A percentile compares a stretch with the other conserved stretches of the same genome.
Evolutionary conservation across 2,113 vertebrate species (phyloP).

Genomic region (Epinephelus moara): DNA sequence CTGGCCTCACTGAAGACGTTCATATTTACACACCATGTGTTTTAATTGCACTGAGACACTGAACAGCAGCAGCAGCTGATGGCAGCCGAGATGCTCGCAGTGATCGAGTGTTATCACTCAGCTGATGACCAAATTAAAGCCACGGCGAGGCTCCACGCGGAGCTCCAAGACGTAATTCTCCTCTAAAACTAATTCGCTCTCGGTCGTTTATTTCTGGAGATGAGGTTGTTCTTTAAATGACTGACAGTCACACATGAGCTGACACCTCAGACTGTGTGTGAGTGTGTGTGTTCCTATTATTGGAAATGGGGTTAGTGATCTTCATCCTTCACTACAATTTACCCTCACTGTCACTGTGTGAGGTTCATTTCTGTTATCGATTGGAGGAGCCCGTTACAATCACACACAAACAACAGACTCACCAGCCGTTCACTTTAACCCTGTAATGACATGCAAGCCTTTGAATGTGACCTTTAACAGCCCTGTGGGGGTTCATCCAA

Average conservation of each 20-base stretch:
- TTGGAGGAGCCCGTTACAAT: slow-evolving; percentile 16
- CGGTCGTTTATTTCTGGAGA: slow-evolving; percentile 34
- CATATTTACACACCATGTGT: background rate
- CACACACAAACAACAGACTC: slow-evolving; percentile 5
- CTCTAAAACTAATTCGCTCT: slow-evolving; percentile 37
- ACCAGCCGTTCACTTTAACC: background rate
- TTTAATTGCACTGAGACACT: background rate
- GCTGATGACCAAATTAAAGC: slow-evolving; percentile 32
- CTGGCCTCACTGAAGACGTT: background rate
- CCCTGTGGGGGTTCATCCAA: background rate
- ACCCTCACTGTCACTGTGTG: slow-evolving; percentile 37
- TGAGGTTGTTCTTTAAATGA: slow-evolving; percentile 48
- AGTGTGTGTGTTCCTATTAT: slow-evolving; percentile 25
- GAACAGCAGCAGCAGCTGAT: background rate
- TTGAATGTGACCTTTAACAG: background rate
- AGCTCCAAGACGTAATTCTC: slow-evolving; percentile 12
- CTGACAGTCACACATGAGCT: slow-evolving; percentile 27
- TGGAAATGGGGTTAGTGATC: slow-evolving; percentile 40
- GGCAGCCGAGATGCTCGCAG: too few species aligned
- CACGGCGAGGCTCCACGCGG: background rate
- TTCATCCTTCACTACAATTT: slow-evolving; percentile 47
- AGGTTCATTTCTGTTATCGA: slow-evolving; percentile 45
- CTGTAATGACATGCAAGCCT: background rate
- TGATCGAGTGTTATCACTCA: slow-evolving; percentile 18
- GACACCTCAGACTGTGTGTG: slow-evolving; percentile 6